phyloP scores from a whole-genome alignment of 2,888 invertebrate species.

The Drosophila histrio region DNA sequence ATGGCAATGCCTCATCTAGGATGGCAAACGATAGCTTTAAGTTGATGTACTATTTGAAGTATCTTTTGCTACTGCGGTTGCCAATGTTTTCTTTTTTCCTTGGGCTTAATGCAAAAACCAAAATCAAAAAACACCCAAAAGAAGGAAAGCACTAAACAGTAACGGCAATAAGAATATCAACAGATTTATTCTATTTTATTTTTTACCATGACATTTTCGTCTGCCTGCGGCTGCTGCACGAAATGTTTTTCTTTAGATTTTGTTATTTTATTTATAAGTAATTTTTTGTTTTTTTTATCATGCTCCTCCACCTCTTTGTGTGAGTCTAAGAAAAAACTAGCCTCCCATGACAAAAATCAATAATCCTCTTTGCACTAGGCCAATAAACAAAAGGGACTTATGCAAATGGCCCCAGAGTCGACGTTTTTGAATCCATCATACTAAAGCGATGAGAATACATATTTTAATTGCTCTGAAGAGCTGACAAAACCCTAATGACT shows the following conservation, averaged over 20 bases:
- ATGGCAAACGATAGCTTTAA: constrained; percentile 30
- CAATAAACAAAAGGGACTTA: constrained; percentile 51
- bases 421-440: constrained; percentile 8
- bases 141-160: not conserved
- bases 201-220: constrained; percentile 53
- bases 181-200: constrained; percentile 46
- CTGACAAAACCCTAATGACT: constrained; percentile 53
- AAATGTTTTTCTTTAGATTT: constrained; percentile 43
- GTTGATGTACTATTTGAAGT: constrained; percentile 26
- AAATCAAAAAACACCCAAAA: constrained; percentile 27
- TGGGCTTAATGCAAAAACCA: constrained; percentile 60
- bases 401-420: constrained; percentile 42
- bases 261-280: constrained; percentile 16
- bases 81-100: constrained; percentile 36
- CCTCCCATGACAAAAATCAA: constrained; percentile 61
- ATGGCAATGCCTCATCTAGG: constrained; percentile 23
- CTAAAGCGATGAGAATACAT: constrained; percentile 39
- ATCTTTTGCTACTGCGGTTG: constrained; percentile 35
- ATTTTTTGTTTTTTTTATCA: constrained; percentile 11
- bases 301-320: not conserved
- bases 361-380: constrained; percentile 71
- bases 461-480: constrained; percentile 67
- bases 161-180: constrained; percentile 18
- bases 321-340: constrained; percentile 44
- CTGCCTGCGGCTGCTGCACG: constrained; percentile 49